Evolutionary conservation across 2,797 vertebrate genomes (phyloP).

Genomic region (Emys orbicularis): DNA sequence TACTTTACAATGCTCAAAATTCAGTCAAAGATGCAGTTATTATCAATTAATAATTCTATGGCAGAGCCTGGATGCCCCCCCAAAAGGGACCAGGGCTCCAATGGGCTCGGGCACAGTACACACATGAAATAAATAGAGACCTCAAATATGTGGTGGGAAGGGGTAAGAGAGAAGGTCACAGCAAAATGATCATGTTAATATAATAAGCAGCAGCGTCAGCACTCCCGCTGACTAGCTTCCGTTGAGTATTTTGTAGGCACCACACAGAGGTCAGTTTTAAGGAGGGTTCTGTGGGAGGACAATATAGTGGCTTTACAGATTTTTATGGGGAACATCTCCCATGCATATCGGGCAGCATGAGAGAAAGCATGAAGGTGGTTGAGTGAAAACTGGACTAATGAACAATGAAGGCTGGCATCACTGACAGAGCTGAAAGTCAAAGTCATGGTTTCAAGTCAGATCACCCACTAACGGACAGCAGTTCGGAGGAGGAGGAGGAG

Average conservation of each 20-base stretch:
- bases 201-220: background rate
- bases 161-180: slow-evolving; percentile 14
- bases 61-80: background rate
- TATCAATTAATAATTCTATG: slow-evolving; percentile 39
- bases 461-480: background rate
- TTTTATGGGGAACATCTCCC: background rate
- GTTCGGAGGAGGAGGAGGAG: background rate
- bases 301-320: background rate
- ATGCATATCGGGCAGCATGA: rapidly evolving
- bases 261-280: background rate
- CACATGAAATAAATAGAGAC: slow-evolving; percentile 22
- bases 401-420: background rate
- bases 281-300: background rate
- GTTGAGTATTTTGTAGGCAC: background rate
- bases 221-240: rapidly evolving
- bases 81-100: slow-evolving; percentile 12
- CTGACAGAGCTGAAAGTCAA: background rate
- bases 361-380: background rate
- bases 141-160: slow-evolving; percentile 2
- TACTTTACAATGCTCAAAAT: background rate
- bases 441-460: background rate
- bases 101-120: background rate
- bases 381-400: background rate
- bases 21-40: slow-evolving; percentile 11
- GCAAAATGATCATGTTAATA: background rate